Percentiles rank a stretch among this genome's conserved stretches.
phyloP scores from a whole-genome alignment of 2,113 vertebrate species.

The Erythrolamprus reginae region DNA sequence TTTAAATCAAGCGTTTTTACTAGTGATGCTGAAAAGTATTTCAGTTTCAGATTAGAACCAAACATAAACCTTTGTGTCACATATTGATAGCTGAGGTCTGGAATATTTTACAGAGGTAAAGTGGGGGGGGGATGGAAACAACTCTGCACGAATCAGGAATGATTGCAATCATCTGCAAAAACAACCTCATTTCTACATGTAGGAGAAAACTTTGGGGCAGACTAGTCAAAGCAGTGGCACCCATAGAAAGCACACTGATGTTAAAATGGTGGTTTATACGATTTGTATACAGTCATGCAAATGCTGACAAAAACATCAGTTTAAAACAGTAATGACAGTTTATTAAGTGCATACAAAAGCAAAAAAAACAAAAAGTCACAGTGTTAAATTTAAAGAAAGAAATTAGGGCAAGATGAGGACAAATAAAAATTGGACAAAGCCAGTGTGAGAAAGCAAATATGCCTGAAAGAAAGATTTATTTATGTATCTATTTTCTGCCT shows the following conservation, averaged over 20 bases:
- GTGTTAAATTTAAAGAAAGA: background rate
- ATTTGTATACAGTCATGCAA: background rate
- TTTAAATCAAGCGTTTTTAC: too few species aligned
- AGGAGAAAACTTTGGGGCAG: background rate
- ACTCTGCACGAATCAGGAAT: background rate
- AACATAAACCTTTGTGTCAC: background rate
- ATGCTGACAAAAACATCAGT: background rate
- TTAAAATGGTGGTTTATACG: background rate
- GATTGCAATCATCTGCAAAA: background rate
- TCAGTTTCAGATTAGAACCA: background rate
- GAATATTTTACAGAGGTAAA: background rate
- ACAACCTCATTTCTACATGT: background rate
- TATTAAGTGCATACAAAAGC: background rate
- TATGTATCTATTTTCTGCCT: background rate
- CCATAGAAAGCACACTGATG: background rate
- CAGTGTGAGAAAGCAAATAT: background rate
- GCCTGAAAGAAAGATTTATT: background rate
- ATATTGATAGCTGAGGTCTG: background rate
- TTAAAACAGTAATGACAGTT: background rate
- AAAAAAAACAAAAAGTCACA: background rate
- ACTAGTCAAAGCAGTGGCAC: background rate
- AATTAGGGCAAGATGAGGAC: background rate
- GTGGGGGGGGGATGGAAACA: background rate
- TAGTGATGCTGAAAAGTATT: background rate
- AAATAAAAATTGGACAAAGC: background rate